phyloP scores from a whole-genome alignment of 2,888 invertebrate species.

The Synanthedon tipuliformis region DNA sequence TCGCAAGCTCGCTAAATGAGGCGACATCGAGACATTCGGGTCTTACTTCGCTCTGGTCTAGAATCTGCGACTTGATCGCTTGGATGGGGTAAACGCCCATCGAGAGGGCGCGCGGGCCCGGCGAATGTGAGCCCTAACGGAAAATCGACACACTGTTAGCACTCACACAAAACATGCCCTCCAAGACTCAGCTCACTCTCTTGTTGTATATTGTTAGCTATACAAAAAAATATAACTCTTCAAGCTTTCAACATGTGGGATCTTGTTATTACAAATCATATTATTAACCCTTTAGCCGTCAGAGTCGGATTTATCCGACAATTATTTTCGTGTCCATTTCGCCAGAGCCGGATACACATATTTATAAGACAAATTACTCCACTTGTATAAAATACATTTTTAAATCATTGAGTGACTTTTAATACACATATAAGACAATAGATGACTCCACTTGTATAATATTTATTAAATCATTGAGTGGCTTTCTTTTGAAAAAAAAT shows the following conservation, averaged over 20 bases:
- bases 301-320: too few species aligned
- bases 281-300: too few species aligned
- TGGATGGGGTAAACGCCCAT: conserved; percentile 93
- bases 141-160: conserved; percentile 71
- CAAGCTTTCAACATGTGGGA: conserved; percentile 23
- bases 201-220: background rate
- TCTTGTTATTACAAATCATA: conserved; percentile 26
- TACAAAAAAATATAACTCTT: conserved; percentile 24
- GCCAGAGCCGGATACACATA: too few species aligned
- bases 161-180: conserved; percentile 67
- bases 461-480: too few species aligned
- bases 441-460: too few species aligned
- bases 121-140: conserved; percentile 89
- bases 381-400: too few species aligned
- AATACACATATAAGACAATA: too few species aligned
- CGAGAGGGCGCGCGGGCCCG: conserved; percentile 89
- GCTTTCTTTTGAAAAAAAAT: too few species aligned
- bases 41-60: conserved; percentile 92
- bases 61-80: conserved; percentile 88
- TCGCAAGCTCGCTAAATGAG: conserved; percentile 51
- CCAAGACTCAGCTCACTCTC: background rate
- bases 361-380: too few species aligned
- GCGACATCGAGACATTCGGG: conserved; percentile 51
- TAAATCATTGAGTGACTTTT: too few species aligned
- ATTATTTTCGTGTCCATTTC: too few species aligned